These are phyloP conservation scores for Leptodirus hochenwartii DNA, from an alignment of 2,888 invertebrate genomes.

Conservation along the genomic window DNA sequence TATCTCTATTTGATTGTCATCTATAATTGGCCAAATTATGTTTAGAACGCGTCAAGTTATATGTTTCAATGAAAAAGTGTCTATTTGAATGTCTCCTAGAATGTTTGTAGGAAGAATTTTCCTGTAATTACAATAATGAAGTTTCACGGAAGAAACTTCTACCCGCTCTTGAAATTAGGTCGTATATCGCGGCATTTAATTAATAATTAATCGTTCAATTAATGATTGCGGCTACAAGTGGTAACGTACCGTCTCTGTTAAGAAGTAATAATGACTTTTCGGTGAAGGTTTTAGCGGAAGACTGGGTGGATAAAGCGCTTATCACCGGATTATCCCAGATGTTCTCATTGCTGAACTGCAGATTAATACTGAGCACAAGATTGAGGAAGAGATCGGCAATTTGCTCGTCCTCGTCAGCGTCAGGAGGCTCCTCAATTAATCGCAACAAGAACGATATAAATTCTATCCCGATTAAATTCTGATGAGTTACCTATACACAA, in stretches of 20 bases:
- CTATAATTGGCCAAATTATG: too few relatives aligned
- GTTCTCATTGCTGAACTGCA: constrained; percentile 51
- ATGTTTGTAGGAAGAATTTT: too few relatives aligned
- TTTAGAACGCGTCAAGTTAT: too few relatives aligned
- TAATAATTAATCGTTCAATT: too few relatives aligned
- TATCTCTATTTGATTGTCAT: constrained; percentile 4
- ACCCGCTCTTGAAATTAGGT: background rate
- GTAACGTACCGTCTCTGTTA: constrained; percentile 65
- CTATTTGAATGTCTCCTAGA: too few relatives aligned
- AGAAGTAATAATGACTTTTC: constrained; percentile 75
- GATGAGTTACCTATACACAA: too few relatives aligned
- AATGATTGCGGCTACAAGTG: constrained; percentile 5
- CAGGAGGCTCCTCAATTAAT: constrained; percentile 62
- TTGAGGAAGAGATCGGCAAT: constrained; percentile 73
- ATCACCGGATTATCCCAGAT: constrained; percentile 51
- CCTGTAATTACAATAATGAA: too few relatives aligned
- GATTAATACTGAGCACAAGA: constrained; percentile 71
- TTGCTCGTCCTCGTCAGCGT: constrained; percentile 66
- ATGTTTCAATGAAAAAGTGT: too few relatives aligned
- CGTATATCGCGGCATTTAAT: constrained; percentile 2
- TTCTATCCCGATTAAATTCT: constrained; percentile 69
- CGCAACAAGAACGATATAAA: constrained; percentile 69
- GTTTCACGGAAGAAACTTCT: too few relatives aligned
- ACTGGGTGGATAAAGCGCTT: constrained; percentile 45
- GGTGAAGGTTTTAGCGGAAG: constrained; percentile 71